Percentiles rank a stretch among this genome's conserved stretches.
phyloP scores from a whole-genome alignment of 2,113 vertebrate genomes.

The Sturnira hondurensis region DNA sequence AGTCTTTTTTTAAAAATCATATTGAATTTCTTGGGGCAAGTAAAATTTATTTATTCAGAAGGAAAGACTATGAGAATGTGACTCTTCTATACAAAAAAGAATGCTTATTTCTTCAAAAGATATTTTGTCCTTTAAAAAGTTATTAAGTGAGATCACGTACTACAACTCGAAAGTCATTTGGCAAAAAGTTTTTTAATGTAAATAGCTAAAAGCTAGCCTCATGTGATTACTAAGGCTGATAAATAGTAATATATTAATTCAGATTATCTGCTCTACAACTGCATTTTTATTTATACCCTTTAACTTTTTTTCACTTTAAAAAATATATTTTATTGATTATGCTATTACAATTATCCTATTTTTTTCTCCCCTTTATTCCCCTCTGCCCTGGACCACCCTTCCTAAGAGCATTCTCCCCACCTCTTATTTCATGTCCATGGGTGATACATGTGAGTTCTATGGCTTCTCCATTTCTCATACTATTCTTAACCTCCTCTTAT shows the following conservation, averaged over 20 bases:
- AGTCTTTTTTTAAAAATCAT: too few species aligned
- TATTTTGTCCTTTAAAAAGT: background rate
- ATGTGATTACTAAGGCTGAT: background rate
- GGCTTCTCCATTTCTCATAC: too few species aligned
- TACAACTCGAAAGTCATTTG: background rate
- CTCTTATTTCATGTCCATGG: too few species aligned
- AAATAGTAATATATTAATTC: slow-evolving; percentile 44
- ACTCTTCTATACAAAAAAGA: slow-evolving; percentile 12
- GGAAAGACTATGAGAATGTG: background rate
- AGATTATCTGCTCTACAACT: slow-evolving; percentile 30
- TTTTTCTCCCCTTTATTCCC: too few species aligned
- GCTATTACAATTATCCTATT: too few species aligned
- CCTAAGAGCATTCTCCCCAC: too few species aligned
- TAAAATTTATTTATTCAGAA: background rate
- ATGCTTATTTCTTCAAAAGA: background rate
- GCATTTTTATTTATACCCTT: slow-evolving; percentile 59
- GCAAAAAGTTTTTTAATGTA: background rate
- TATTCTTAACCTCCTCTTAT: too few species aligned
- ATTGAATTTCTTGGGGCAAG: too few species aligned
- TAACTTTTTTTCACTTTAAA: too few species aligned
- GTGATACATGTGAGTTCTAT: too few species aligned
- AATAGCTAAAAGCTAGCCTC: slow-evolving; percentile 19
- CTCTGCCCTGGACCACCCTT: too few species aligned
- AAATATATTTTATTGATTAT: too few species aligned
- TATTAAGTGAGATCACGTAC: background rate